Conservation (phyloP, 1,140 invertebrate species). For the Drosophila neocordata region DNA sequence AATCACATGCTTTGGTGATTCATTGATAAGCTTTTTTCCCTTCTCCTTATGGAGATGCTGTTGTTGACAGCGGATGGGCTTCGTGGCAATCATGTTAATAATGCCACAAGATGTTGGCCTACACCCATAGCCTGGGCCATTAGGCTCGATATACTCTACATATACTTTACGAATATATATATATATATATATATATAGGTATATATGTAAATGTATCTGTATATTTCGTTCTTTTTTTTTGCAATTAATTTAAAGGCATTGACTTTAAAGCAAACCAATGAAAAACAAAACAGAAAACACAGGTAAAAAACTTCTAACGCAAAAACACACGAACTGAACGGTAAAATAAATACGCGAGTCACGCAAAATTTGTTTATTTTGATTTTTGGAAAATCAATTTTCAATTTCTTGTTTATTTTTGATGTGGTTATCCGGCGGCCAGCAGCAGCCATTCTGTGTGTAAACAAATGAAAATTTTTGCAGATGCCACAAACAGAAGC, state of each 20-base stretch:
- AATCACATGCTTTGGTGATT: slow-evolving; percentile 78
- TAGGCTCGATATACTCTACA: slow-evolving; percentile 11
- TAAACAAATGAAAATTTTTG: slow-evolving; percentile 71
- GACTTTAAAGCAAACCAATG: slow-evolving; percentile 46
- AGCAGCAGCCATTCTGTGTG: slow-evolving; percentile 45
- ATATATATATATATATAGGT: not conserved
- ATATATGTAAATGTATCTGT: not conserved
- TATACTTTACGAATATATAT: not conserved
- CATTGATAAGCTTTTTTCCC: slow-evolving; percentile 68
- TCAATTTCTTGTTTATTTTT: slow-evolving; percentile 72
- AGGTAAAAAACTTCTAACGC: slow-evolving; percentile 21
- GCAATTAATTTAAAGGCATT: slow-evolving; percentile 56
- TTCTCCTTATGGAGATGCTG: slow-evolving; percentile 13
- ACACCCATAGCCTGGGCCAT: slow-evolving; percentile 50
- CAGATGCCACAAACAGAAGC: slow-evolving; percentile 66
- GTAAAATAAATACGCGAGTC: slow-evolving; percentile 48
- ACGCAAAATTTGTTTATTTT: slow-evolving; percentile 69
- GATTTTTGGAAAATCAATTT: slow-evolving; percentile 78
- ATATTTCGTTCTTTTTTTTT: not conserved
- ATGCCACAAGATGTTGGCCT: slow-evolving; percentile 59
- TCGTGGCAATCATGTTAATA: slow-evolving; percentile 76
- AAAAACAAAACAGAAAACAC: slow-evolving; percentile 13
- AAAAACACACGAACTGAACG: slow-evolving; percentile 37
- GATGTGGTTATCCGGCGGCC: slow-evolving; percentile 74
- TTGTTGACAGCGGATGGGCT: slow-evolving; percentile 22